phyloP scores from a whole-genome alignment of 2,888 invertebrate genomes.

The Napeogenes sylphis region DNA sequence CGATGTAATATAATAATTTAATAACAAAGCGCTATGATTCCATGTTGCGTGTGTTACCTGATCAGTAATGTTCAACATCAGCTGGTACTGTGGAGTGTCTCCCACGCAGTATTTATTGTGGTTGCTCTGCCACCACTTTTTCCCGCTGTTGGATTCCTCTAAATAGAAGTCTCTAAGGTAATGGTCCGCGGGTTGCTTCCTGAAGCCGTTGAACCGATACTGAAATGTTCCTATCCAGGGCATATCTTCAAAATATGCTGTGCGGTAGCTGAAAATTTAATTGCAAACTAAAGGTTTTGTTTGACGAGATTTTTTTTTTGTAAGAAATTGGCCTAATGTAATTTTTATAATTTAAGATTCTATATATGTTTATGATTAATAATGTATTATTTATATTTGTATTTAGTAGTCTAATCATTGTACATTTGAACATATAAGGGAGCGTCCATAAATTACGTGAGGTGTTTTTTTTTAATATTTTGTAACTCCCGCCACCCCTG shows the following conservation, averaged over 20 bases:
- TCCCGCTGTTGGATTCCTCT: conserved; percentile 41
- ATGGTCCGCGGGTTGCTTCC: conserved; percentile 88
- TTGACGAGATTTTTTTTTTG: too few species aligned
- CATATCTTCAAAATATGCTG: conserved; percentile 90
- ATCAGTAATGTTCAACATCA: conserved; percentile 79
- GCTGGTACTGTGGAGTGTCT: conserved; percentile 80
- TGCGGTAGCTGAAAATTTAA: conserved; percentile 66
- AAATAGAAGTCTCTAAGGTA: conserved; percentile 80
- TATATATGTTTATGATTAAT: too few species aligned
- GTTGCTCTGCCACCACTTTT: conserved; percentile 30
- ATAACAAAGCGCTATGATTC: too few species aligned
- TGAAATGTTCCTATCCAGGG: conserved; percentile 90
- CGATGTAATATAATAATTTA: too few species aligned
- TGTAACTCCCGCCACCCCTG: too few species aligned
- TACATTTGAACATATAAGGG: too few species aligned
- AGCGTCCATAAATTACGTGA: too few species aligned
- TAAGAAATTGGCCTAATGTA: neutral
- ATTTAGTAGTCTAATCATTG: too few species aligned
- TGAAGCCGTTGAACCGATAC: conserved; percentile 90
- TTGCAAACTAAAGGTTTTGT: neutral
- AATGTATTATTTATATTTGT: too few species aligned
- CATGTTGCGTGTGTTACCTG: conserved; percentile 62
- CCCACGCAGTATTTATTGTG: conserved; percentile 66
- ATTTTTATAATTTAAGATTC: neutral
- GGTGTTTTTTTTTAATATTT: too few species aligned